A percentile compares a stretch with the other conserved stretches of the same genome.
phyloP scores from a whole-genome alignment of 2,888 invertebrate species.

The Drosophila putrida region DNA sequence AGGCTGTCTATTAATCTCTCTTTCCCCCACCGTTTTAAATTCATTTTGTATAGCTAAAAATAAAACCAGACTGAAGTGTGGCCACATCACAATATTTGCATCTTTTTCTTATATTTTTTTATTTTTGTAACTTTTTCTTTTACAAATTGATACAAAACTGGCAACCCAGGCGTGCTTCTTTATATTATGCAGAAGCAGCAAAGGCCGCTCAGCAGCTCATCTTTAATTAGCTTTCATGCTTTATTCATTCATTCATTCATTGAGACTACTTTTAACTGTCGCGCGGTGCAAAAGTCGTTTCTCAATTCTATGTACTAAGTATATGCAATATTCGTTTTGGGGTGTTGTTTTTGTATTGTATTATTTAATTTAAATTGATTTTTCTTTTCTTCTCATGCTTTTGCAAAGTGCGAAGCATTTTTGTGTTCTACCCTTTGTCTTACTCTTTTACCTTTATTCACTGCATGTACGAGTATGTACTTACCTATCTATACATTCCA shows the following conservation, averaged over 20 bases:
- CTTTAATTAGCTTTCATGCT: constrained; percentile 71
- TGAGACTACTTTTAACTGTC: constrained; percentile 53
- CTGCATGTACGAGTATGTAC: constrained; percentile 1
- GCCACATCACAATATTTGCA: constrained; percentile 49
- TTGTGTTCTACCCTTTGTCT: constrained; percentile 48
- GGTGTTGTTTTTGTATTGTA: constrained; percentile 56
- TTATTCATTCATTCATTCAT: constrained; percentile 36
- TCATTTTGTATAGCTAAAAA: constrained; percentile 46
- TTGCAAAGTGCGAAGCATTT: constrained; percentile 32
- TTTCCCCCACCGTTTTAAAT: constrained; percentile 10
- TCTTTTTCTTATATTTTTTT: constrained; percentile 37
- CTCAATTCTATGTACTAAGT: constrained; percentile 29
- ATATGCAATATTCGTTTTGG: constrained; percentile 18
- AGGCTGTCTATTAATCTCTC: constrained; percentile 37
- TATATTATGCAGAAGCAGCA: constrained; percentile 61
- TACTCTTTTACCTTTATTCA: constrained; percentile 17
- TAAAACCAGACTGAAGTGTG: constrained; percentile 43
- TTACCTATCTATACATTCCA: constrained; percentile 21
- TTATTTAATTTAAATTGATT: constrained; percentile 78
- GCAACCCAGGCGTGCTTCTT: constrained; percentile 42
- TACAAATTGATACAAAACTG: constrained; percentile 71
- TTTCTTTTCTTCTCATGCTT: constrained; percentile 43
- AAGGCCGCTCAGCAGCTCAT: constrained; percentile 64
- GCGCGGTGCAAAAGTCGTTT: constrained; percentile 54
- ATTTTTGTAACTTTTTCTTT: constrained; percentile 9